phyloP scores from a whole-genome alignment of 2,797 vertebrate genomes.

The Cygnus olor region DNA sequence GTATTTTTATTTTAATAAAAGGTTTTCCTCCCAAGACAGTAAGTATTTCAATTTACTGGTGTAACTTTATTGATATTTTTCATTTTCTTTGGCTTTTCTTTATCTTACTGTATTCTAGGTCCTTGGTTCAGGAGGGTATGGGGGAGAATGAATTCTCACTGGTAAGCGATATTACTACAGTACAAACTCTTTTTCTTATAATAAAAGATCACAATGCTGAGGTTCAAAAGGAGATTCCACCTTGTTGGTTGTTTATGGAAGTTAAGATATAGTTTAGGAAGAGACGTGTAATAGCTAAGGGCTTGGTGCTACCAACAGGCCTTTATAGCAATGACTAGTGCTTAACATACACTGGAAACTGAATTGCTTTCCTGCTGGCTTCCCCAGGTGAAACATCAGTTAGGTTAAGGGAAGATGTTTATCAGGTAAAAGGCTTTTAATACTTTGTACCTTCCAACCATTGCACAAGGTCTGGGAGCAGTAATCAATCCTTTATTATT shows the following conservation, averaged over 20 bases:
- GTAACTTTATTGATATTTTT: slow-evolving; percentile 44
- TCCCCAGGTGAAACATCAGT: background rate
- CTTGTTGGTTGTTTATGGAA: slow-evolving; percentile 39
- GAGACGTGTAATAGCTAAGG: background rate
- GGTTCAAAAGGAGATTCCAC: slow-evolving; percentile 11
- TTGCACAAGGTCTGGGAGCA: background rate
- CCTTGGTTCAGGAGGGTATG: background rate
- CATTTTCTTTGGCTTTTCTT: slow-evolving; percentile 53
- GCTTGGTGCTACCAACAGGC: background rate
- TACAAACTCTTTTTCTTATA: background rate
- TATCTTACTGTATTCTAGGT: background rate
- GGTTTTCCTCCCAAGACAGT: slow-evolving; percentile 28
- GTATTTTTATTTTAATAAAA: slow-evolving; percentile 63
- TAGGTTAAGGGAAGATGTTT: background rate
- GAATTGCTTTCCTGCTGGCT: background rate
- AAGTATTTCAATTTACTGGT: slow-evolving; percentile 55
- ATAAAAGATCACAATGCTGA: background rate
- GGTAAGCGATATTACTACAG: background rate
- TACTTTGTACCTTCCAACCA: background rate
- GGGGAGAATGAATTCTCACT: background rate
- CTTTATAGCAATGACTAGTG: background rate
- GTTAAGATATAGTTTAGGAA: background rate
- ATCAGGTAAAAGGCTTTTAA: background rate
- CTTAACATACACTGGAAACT: background rate
- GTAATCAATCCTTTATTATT: background rate